phyloP scores from a whole-genome alignment of 2,113 vertebrate genomes.

The Xerus inauris region DNA sequence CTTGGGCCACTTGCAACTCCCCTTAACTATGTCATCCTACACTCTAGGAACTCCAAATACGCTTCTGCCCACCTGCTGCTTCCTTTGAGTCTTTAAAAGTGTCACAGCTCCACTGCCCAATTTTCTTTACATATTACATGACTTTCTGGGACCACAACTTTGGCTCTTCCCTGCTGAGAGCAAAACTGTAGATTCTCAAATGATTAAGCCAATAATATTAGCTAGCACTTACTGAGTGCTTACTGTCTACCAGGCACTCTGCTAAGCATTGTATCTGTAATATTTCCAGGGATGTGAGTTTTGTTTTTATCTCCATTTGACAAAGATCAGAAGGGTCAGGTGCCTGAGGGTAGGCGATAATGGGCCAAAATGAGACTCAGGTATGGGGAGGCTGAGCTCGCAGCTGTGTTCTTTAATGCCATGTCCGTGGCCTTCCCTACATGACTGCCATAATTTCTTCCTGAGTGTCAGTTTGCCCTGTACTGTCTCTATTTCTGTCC shows the following conservation, averaged over 20 bases:
- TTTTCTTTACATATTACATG: not conserved
- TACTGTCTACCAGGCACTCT: not conserved
- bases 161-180: not conserved
- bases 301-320: constrained; percentile 14
- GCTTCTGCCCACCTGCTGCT: not conserved
- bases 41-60: not conserved
- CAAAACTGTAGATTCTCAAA: not conserved
- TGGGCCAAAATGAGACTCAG: not conserved
- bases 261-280: not conserved
- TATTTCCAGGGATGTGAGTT: not conserved
- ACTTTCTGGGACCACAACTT: not conserved
- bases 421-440: fast-evolving
- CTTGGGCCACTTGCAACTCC: not conserved
- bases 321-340: not conserved
- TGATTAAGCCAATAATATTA: not conserved
- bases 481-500: fast-evolving
- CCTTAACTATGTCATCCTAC: not conserved
- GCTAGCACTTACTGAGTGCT: not conserved
- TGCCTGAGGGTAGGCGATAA: not conserved
- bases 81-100: not conserved
- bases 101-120: not conserved
- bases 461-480: not conserved
- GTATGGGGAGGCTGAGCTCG: not conserved
- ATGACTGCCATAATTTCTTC: fast-evolving
- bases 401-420: not conserved